Conservation (phyloP, 2,797 vertebrate species). For the Rhinichthys osculus region DNA sequence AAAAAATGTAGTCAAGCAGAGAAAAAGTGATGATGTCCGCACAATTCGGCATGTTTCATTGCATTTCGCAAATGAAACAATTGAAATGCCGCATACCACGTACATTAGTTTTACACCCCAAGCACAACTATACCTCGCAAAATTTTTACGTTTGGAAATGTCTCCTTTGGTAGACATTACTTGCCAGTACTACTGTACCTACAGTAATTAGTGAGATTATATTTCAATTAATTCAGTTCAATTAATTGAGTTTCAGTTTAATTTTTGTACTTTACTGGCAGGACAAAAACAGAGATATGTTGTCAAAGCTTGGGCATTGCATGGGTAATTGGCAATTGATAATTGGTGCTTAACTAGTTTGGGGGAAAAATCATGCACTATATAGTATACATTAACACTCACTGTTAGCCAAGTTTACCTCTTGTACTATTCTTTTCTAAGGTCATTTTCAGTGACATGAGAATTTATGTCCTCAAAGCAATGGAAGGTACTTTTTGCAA, state of each 20-base stretch:
- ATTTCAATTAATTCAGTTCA: not conserved
- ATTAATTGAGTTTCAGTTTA: not conserved
- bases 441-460: constrained; percentile 4
- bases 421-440: constrained; percentile 38
- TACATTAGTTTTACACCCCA: not conserved
- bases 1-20: not conserved
- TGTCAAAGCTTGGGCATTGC: not conserved
- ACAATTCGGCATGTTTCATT: too few species aligned
- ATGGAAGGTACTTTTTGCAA: constrained; percentile 61
- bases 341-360: not conserved
- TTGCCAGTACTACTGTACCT: not conserved
- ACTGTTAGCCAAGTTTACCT: not conserved
- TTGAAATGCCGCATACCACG: not conserved
- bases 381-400: not conserved
- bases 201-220: not conserved
- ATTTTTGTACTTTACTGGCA: not conserved
- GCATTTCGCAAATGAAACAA: not conserved
- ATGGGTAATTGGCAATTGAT: too few species aligned
- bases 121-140: not conserved
- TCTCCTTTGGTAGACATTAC: not conserved
- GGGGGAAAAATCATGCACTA: not conserved
- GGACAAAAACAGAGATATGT: not conserved
- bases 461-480: constrained; percentile 49
- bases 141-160: not conserved
- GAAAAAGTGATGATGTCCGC: not conserved